Percentiles rank a stretch among this genome's conserved stretches.
Conservation (phyloP, 2,888 invertebrate genomes). For the Leucophenga montana region DNA sequence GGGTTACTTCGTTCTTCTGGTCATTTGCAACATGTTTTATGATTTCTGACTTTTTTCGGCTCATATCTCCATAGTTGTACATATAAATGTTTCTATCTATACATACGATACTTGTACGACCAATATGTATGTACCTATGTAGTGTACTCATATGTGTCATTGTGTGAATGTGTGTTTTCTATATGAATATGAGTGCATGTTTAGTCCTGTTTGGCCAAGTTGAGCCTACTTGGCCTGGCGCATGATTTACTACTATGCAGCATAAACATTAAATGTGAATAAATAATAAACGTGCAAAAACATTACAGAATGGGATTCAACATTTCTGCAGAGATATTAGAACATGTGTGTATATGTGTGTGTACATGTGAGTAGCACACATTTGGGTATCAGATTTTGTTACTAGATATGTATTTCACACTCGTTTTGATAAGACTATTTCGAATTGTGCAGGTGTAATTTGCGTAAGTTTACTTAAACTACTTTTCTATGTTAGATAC, state of each 20-base stretch:
- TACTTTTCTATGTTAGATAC: no score
- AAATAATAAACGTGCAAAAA: slow-evolving; percentile 46
- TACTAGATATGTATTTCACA: no score
- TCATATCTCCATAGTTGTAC: slow-evolving; percentile 28
- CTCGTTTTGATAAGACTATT: no score
- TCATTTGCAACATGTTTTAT: slow-evolving; percentile 66
- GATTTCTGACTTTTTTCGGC: slow-evolving; percentile 56
- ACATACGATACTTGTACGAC: no score
- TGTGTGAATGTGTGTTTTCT: slow-evolving; percentile 6
- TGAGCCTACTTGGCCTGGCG: not conserved
- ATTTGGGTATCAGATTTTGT: no score
- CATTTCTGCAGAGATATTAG: no score
- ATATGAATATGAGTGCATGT: not conserved
- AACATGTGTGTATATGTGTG: no score
- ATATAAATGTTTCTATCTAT: no score
- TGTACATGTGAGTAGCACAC: no score
- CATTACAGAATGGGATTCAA: not conserved
- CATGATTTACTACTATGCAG: slow-evolving; percentile 51
- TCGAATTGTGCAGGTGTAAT: no score
- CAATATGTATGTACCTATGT: slow-evolving; percentile 30
- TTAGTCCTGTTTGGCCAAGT: slow-evolving; percentile 20
- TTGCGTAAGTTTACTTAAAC: no score
- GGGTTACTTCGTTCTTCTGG: slow-evolving; percentile 43
- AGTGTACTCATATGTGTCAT: slow-evolving; percentile 23
- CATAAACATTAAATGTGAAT: slow-evolving; percentile 58